Conservation (phyloP, 2,888 invertebrate species). For the Phengaris alcon region DNA sequence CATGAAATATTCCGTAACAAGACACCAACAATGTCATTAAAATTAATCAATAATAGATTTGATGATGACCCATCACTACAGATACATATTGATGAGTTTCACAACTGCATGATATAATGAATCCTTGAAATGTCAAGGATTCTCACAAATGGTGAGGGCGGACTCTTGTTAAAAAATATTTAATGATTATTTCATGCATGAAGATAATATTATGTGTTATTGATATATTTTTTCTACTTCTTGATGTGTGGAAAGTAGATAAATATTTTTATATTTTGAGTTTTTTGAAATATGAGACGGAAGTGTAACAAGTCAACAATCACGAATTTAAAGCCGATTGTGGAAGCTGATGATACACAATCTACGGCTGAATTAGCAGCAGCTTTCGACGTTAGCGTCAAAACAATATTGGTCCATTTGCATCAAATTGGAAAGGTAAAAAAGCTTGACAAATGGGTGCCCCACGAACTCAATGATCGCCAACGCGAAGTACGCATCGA, state of each 20-base stretch:
- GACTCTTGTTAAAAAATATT: not conserved
- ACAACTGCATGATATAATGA: not conserved
- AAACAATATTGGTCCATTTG: too few relatives aligned
- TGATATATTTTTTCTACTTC: not conserved
- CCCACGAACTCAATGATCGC: too few relatives aligned
- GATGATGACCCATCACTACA: constrained; percentile 17
- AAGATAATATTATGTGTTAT: not conserved
- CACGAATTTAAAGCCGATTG: too few relatives aligned
- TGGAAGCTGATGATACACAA: too few relatives aligned
- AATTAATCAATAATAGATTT: constrained; percentile 4
- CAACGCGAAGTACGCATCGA: too few relatives aligned
- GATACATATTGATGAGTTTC: constrained; percentile 25
- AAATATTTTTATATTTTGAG: not conserved
- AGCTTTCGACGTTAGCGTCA: too few relatives aligned
- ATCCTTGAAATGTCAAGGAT: constrained; percentile 5
- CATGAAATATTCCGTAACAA: constrained; percentile 11
- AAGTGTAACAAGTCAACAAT: too few relatives aligned
- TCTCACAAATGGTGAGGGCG: not conserved
- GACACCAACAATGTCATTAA: constrained; percentile 7
- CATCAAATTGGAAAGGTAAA: too few relatives aligned
- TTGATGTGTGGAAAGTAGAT: not conserved
- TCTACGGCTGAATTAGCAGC: too few relatives aligned
- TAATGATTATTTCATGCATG: not conserved
- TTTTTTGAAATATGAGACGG: too few relatives aligned
- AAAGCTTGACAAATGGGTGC: too few relatives aligned